Evolutionary conservation across 2,888 invertebrate species (phyloP).

Genomic region (Mesorhabditis spiculigera): DNA sequence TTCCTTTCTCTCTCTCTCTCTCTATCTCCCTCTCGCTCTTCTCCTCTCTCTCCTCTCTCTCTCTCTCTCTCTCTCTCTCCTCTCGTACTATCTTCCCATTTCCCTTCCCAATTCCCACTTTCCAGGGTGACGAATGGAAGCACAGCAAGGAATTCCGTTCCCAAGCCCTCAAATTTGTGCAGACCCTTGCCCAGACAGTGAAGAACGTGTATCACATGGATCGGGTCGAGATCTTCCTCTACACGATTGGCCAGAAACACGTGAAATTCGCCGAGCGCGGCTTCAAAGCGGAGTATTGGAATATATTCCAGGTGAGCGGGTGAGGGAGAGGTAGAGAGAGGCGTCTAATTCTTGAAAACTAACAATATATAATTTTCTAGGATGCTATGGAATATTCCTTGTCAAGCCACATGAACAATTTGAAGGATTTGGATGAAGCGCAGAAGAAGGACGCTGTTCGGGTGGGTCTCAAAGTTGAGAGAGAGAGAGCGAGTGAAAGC

Average conservation of each 20-base stretch:
- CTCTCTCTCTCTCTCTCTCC: too few relatives aligned
- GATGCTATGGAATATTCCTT: slow-evolving; percentile 52
- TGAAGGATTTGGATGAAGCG: slow-evolving; percentile 35
- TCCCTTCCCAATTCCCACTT: background rate
- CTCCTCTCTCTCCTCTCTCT: too few relatives aligned
- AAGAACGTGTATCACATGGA: slow-evolving; percentile 55
- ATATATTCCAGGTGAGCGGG: slow-evolving; percentile 48
- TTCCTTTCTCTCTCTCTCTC: too few relatives aligned
- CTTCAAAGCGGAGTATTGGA: slow-evolving; percentile 52
- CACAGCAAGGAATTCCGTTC: slow-evolving; percentile 48
- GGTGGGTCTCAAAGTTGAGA: slow-evolving; percentile 20
- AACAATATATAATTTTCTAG: slow-evolving; percentile 22
- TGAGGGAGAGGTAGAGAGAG: background rate
- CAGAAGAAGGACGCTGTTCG: slow-evolving; percentile 39
- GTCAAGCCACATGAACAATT: slow-evolving; percentile 27
- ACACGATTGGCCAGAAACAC: too few relatives aligned
- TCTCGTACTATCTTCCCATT: too few relatives aligned
- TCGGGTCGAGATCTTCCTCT: slow-evolving; percentile 7
- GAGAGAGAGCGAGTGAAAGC: too few relatives aligned
- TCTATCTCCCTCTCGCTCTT: too few relatives aligned
- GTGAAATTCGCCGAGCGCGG: too few relatives aligned
- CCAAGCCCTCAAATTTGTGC: slow-evolving; percentile 17
- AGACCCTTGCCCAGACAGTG: slow-evolving; percentile 50
- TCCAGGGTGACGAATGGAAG: slow-evolving; percentile 36
- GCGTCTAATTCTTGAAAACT: background rate